phyloP scores from a whole-genome alignment of 1,140 invertebrate species.

The Babylonia areolata region DNA sequence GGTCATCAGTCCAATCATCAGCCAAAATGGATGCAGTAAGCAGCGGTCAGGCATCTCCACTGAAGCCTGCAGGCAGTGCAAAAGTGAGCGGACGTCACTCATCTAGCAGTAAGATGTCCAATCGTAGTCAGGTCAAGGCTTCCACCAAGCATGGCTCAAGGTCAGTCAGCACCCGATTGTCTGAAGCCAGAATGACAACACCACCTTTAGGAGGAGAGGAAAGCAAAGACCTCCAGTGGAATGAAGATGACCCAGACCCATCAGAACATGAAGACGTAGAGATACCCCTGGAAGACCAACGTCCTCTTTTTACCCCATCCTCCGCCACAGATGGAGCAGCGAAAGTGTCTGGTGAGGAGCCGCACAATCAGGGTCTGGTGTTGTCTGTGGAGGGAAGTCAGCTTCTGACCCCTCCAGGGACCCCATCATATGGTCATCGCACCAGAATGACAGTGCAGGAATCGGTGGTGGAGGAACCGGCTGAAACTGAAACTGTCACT shows the following conservation, averaged over 20 bases:
- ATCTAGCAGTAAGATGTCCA: slow-evolving; percentile 25
- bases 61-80: neutral
- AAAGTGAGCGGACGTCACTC: slow-evolving; percentile 1
- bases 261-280: neutral
- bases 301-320: slow-evolving; percentile 29
- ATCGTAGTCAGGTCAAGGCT: slow-evolving; percentile 1
- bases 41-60: neutral
- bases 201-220: slow-evolving; percentile 19
- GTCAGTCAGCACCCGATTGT: slow-evolving; percentile 17
- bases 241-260: neutral
- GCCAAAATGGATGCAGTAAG: neutral
- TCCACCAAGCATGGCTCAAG: slow-evolving; percentile 19
- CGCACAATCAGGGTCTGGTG: neutral
- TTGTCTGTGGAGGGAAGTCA: slow-evolving; percentile 27
- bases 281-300: neutral
- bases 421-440: slow-evolving; percentile 13
- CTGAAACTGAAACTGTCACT: slow-evolving; percentile 10
- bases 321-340: slow-evolving; percentile 5
- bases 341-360: slow-evolving; percentile 25
- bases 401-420: slow-evolving; percentile 25
- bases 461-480: slow-evolving; percentile 2
- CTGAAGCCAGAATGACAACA: neutral
- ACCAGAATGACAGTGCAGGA: slow-evolving; percentile 24
- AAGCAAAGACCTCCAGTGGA: slow-evolving; percentile 12
- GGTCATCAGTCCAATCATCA: neutral